These are phyloP conservation scores for Ips nitidus DNA, from an alignment of 1,140 invertebrate species.

Conservation along the genomic window DNA sequence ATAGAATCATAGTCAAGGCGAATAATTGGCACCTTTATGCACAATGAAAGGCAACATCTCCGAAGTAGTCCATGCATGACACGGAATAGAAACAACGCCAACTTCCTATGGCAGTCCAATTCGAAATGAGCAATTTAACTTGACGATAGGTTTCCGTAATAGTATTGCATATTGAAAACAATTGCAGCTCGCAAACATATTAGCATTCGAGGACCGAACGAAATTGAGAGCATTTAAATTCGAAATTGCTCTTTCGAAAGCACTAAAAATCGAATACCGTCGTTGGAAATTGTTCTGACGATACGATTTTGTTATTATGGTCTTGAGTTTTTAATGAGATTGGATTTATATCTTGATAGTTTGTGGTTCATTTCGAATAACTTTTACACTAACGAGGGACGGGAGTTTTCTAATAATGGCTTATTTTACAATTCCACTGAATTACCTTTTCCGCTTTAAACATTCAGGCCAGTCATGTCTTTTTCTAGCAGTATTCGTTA, in stretches of 20 bases:
- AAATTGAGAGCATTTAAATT: conserved; percentile 31
- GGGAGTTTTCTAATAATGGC: too few species aligned
- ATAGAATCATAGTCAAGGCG: too few species aligned
- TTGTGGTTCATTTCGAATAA: too few species aligned
- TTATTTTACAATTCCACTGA: too few species aligned
- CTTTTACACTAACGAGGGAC: too few species aligned
- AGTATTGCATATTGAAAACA: conserved; percentile 30
- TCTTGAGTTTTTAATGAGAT: conserved; percentile 25
- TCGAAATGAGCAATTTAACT: conserved; percentile 25
- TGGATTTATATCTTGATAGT: background rate
- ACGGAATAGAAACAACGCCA: conserved; percentile 1
- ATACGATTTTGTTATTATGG: conserved; percentile 13
- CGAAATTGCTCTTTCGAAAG: conserved; percentile 20
- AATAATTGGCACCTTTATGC: background rate
- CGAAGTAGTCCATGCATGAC: background rate
- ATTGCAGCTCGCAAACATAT: conserved; percentile 21
- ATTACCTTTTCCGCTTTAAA: too few species aligned
- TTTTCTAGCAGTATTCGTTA: too few species aligned
- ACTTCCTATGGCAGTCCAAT: conserved; percentile 21
- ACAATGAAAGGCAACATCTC: conserved; percentile 1
- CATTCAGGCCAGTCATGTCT: too few species aligned
- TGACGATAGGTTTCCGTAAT: conserved; percentile 22
- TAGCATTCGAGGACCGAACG: conserved; percentile 22
- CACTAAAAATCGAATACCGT: conserved; percentile 23
- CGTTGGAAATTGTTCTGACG: conserved; percentile 15